These are phyloP conservation scores for Percopsis omiscomaycus DNA, from an alignment of 2,797 vertebrate genomes.

Conservation along the genomic window DNA sequence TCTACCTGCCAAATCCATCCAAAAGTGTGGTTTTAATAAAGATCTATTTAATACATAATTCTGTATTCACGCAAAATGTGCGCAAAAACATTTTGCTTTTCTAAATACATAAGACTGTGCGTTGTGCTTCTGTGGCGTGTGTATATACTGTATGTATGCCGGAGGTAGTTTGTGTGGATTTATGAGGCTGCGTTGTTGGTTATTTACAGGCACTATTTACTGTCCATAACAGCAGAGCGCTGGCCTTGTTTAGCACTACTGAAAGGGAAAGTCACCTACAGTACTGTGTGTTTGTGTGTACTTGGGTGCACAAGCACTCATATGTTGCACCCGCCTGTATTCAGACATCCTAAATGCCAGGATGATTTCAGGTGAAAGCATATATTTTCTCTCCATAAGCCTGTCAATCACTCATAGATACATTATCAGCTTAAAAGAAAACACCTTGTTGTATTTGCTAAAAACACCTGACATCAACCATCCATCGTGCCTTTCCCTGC, in stretches of 20 bases:
- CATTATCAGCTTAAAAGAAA: slow-evolving; percentile 17
- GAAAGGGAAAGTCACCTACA: slow-evolving; percentile 55
- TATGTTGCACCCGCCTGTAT: slow-evolving; percentile 3
- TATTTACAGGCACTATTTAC: slow-evolving; percentile 75
- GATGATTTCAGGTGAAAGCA: slow-evolving; percentile 50
- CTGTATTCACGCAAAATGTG: too few species aligned
- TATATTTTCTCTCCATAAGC: slow-evolving; percentile 36
- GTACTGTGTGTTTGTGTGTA: slow-evolving; percentile 22
- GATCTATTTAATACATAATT: too few species aligned
- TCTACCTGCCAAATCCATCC: too few species aligned
- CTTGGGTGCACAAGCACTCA: slow-evolving; percentile 9
- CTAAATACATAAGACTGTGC: background rate
- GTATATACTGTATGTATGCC: background rate
- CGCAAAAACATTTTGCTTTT: background rate
- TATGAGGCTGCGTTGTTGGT: slow-evolving; percentile 55
- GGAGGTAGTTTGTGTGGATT: slow-evolving; percentile 40
- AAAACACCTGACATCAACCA: slow-evolving; percentile 40
- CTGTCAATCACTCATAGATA: slow-evolving; percentile 26
- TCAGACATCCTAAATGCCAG: slow-evolving; percentile 43
- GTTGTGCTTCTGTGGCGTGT: background rate
- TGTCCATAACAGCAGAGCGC: slow-evolving; percentile 59
- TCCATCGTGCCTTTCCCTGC: slow-evolving; percentile 16
- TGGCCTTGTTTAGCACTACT: slow-evolving; percentile 67
- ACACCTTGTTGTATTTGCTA: slow-evolving; percentile 4
- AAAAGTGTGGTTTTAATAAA: too few species aligned